Evolutionary conservation across 2,113 vertebrate species (phyloP), one percentile per base, ranked within the genome.

Genomic region (Ameiurus melas): DNA sequence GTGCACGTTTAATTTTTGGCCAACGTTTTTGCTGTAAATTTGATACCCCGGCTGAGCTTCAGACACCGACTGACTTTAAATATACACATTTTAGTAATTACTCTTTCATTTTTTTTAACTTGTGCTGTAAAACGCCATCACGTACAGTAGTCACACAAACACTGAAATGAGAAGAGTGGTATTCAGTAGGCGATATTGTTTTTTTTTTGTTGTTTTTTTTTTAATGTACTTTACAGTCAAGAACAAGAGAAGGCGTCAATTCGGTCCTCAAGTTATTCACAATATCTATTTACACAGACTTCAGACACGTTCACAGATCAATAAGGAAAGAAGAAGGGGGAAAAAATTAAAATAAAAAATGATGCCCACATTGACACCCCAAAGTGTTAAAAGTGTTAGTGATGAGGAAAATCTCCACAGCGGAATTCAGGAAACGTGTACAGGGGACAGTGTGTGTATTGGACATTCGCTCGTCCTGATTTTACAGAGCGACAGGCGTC

Each of bases 221-320:
- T 22, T 53, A 51, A 70, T 66, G 70, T 70, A 36, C 36, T 89
- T 90, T 87, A 75, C 87, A 9, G 62, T 81, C 89, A 86, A 47
- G 47, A 84, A 71, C 25, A 33, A 86, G 33, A 81, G 43, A 77
- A 66, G 64, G 68, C 14, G 22, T 51, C 79, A 22, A 78, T 75
- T 88, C 57, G 51, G 77, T 85, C 80, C 78, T 81, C 83, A 71
- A 64, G 77, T 87, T 87, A 89, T 89, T 87, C 90, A 91, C 88
- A 90, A 88, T 68, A 87, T 84, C 60, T 88, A 89, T 90, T 86
- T 86, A 92, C 87, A 92, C 86, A 78, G 39, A 85, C 87, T 84
- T 89, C 73, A 60, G 80, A 89, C 90, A 91, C 89, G 86, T 90
- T 90, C 88, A 91, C 89, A 90, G 87, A 87, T 79, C 70, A 73